These are phyloP conservation scores for Perca fluviatilis DNA, from an alignment of 2,113 vertebrate genomes.

Conservation along the genomic window DNA sequence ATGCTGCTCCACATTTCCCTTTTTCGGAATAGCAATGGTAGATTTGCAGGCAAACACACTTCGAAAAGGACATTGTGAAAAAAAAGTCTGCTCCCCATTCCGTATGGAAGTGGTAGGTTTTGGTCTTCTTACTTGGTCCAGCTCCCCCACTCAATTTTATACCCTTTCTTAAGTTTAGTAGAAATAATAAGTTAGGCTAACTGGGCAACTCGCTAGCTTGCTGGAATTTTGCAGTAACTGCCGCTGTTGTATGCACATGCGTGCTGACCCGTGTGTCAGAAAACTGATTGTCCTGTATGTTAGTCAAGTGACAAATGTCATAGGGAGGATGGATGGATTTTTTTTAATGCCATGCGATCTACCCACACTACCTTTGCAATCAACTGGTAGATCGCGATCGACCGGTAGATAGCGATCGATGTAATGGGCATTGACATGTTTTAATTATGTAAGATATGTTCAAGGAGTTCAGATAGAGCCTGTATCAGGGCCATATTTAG, in stretches of 20 bases:
- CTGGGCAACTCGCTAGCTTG: no score
- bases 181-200: neutral
- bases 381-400: neutral
- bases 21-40: neutral
- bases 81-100: slow-evolving; percentile 15
- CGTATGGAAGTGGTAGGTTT: neutral
- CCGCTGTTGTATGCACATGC: neutral
- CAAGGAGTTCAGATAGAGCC: no score
- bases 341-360: neutral
- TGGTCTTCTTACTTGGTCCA: slow-evolving; percentile 16
- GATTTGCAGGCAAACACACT: slow-evolving; percentile 6
- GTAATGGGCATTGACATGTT: neutral
- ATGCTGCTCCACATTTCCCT: slow-evolving; percentile 20
- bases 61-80: neutral
- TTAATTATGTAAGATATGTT: no score
- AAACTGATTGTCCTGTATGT: neutral
- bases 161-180: neutral
- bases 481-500: no score
- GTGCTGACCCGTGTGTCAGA: neutral
- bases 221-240: neutral
- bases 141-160: slow-evolving; percentile 6
- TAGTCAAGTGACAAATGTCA: neutral
- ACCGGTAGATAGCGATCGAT: neutral
- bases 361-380: neutral
- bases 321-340: neutral